These are phyloP conservation scores for Archocentrus centrarchus DNA, from an alignment of 2,113 vertebrate species.

Conservation along the genomic window DNA sequence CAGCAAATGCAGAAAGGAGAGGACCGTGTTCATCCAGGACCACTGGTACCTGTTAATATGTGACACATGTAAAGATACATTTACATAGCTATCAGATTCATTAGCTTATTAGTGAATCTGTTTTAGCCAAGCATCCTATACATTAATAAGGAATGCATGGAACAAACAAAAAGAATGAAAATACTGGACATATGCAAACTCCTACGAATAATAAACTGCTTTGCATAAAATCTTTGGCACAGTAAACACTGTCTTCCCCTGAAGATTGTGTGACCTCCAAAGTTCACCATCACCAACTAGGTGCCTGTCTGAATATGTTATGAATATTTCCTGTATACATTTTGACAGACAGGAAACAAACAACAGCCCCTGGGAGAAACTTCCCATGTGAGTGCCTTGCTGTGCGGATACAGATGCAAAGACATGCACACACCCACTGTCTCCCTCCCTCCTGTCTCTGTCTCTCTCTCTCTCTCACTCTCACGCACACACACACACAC, in stretches of 20 bases:
- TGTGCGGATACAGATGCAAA: constrained; percentile 21
- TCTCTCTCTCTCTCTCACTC: background rate
- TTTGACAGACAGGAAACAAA: constrained; percentile 71
- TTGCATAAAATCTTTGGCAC: constrained; percentile 51
- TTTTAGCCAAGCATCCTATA: background rate
- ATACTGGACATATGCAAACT: constrained; percentile 1
- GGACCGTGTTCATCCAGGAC: background rate
- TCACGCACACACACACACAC: too few relatives aligned
- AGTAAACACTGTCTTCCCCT: constrained; percentile 42
- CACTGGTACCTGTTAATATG: background rate
- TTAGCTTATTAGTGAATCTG: background rate
- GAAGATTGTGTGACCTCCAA: constrained; percentile 58
- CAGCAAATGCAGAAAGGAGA: background rate
- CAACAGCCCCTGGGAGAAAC: constrained; percentile 61
- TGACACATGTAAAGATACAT: background rate
- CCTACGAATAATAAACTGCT: constrained; percentile 52
- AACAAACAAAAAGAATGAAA: constrained; percentile 16
- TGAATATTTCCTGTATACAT: constrained; percentile 52
- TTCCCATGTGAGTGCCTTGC: constrained; percentile 29
- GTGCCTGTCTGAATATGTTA: constrained; percentile 57
- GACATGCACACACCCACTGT: background rate
- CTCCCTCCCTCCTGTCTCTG: background rate
- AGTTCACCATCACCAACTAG: constrained; percentile 51
- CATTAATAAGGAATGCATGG: background rate
- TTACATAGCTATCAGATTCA: background rate